phyloP scores from a whole-genome alignment of 2,888 invertebrate genomes.

The Cinara cedri region DNA sequence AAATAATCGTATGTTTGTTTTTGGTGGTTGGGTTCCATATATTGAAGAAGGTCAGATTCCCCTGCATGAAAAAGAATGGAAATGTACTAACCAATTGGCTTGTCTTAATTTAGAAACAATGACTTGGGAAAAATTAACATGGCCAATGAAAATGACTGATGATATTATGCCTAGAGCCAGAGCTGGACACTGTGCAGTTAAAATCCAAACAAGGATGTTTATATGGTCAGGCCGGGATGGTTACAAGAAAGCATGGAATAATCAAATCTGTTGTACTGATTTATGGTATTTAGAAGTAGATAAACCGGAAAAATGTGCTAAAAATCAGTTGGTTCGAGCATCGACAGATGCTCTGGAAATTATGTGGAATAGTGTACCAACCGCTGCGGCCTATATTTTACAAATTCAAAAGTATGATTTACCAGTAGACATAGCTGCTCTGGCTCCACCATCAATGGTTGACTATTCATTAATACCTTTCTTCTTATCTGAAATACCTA shows the following conservation, averaged over 20 bases:
- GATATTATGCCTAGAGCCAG: slow-evolving; percentile 91
- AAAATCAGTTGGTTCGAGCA: slow-evolving; percentile 92
- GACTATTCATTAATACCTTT: slow-evolving; percentile 60
- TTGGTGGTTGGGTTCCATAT: slow-evolving; percentile 99
- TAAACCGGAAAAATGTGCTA: slow-evolving; percentile 85
- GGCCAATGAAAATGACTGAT: slow-evolving; percentile 84
- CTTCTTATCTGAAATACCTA: slow-evolving; percentile 57
- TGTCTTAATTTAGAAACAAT: slow-evolving; percentile 88
- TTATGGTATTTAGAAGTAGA: slow-evolving; percentile 94
- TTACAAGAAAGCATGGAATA: slow-evolving; percentile 99
- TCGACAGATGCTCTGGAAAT: slow-evolving; percentile 93
- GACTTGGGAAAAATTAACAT: slow-evolving; percentile 90
- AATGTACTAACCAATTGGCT: slow-evolving; percentile 96
- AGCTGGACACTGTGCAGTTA: slow-evolving; percentile 97
- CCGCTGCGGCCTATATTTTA: slow-evolving; percentile 91
- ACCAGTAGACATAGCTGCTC: slow-evolving; percentile 65
- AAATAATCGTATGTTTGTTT: slow-evolving; percentile 95
- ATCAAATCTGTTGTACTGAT: slow-evolving; percentile 97
- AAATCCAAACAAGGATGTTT: slow-evolving; percentile 93
- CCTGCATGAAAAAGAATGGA: slow-evolving; percentile 97
- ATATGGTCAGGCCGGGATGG: slow-evolving; percentile 99
- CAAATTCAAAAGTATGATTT: slow-evolving; percentile 79
- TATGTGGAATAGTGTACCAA: slow-evolving; percentile 89
- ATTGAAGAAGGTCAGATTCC: slow-evolving; percentile 85
- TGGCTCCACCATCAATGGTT: slow-evolving; percentile 62